Evolutionary conservation across 2,113 vertebrate species (phyloP).

Genomic region (Nannobrachium achirus): DNA sequence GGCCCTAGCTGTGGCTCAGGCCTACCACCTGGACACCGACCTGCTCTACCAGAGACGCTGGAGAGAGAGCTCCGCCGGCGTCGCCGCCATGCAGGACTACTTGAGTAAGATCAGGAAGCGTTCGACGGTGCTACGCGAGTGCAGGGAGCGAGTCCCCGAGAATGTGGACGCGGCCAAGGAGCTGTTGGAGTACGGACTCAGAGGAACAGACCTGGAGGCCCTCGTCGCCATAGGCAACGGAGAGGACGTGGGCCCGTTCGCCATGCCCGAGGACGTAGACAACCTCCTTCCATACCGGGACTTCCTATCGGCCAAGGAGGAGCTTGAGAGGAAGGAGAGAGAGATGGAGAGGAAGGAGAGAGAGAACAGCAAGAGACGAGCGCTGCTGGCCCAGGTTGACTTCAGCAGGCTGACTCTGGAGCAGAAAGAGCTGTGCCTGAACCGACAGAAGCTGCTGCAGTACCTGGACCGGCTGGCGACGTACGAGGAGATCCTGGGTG

Average conservation of each 20-base stretch:
- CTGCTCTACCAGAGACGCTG: conserved; percentile 91
- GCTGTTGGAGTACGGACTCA: conserved; percentile 86
- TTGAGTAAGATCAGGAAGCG: conserved; percentile 92
- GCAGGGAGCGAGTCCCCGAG: conserved; percentile 88
- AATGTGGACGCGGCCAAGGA: conserved; percentile 87
- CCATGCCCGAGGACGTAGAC: conserved; percentile 79
- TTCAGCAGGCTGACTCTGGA: conserved; percentile 73
- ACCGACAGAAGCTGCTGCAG: no score
- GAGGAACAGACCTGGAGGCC: conserved; percentile 87
- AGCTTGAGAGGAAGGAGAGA: conserved; percentile 48
- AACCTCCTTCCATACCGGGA: conserved; percentile 80
- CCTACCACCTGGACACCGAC: conserved; percentile 87
- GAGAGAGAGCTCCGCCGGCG: conserved; percentile 86
- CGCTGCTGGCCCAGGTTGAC: conserved; percentile 79
- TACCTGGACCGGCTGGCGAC: no score
- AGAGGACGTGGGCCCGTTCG: conserved; percentile 83
- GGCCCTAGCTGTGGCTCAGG: conserved; percentile 85
- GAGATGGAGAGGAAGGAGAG: conserved; percentile 44
- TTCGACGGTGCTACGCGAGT: conserved; percentile 89
- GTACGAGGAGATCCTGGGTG: conserved; percentile 85
- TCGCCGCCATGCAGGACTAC: conserved; percentile 88
- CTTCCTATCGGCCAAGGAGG: conserved; percentile 68
- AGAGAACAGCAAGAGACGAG: conserved; percentile 63
- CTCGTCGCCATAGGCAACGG: conserved; percentile 84
- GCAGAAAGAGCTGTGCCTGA: no score